A percentile compares a stretch with the other conserved stretches of the same genome.
These are phyloP conservation scores for Eospalax fontanierii DNA, from an alignment of 2,797 vertebrate species.

Conservation along the genomic window DNA sequence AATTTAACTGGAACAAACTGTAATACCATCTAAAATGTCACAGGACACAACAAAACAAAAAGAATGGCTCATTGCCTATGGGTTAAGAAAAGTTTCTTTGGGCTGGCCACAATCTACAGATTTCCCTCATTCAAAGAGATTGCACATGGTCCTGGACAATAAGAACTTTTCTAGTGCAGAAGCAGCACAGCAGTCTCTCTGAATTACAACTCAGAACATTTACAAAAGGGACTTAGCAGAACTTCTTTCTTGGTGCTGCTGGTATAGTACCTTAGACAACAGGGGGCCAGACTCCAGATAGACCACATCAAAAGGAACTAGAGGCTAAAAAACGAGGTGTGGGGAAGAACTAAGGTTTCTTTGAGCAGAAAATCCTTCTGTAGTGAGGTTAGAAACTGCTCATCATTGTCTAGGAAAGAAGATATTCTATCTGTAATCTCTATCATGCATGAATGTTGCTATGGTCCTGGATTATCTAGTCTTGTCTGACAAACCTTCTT, in stretches of 20 bases:
- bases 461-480: background rate
- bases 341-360: slow-evolving; percentile 17
- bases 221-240: background rate
- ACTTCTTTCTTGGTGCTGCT: background rate
- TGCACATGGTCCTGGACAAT: background rate
- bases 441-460: background rate
- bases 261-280: background rate
- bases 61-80: background rate
- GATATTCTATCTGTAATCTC: background rate
- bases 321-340: slow-evolving; percentile 38
- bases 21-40: slow-evolving; percentile 49
- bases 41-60: slow-evolving; percentile 33
- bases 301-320: slow-evolving; percentile 26
- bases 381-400: background rate
- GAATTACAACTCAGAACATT: slow-evolving; percentile 37
- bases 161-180: slow-evolving; percentile 49
- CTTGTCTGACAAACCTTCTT: slow-evolving; percentile 44
- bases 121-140: slow-evolving; percentile 21
- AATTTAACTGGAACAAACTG: slow-evolving; percentile 63
- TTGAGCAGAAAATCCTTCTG: slow-evolving; percentile 40
- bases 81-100: slow-evolving; percentile 63
- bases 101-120: slow-evolving; percentile 35
- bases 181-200: background rate
- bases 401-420: slow-evolving; percentile 45
- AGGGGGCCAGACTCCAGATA: background rate